Evolutionary conservation across 2,113 vertebrate genomes (phyloP).

Genomic region (Corythornis cristatus): DNA sequence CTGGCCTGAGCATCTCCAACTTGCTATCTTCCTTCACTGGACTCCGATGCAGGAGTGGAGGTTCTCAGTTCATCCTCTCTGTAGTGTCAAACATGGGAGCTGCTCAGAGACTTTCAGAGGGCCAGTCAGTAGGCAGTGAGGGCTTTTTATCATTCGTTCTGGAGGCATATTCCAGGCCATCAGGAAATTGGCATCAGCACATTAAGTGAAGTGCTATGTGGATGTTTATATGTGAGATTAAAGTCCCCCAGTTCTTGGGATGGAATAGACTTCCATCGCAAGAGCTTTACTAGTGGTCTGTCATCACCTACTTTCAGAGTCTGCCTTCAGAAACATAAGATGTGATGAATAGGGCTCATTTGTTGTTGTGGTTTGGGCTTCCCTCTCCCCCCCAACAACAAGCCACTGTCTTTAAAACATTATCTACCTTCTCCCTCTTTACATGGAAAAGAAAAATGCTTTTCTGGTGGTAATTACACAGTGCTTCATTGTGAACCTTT

Average conservation of each 20-base stretch:
- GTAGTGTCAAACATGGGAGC: background rate
- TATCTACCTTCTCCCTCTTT: constrained; percentile 53
- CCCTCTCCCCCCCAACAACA: background rate
- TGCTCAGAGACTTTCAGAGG: constrained; percentile 20
- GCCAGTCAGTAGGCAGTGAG: background rate
- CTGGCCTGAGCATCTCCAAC: background rate
- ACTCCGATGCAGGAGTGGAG: background rate
- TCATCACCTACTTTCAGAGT: constrained; percentile 51
- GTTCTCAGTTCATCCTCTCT: background rate
- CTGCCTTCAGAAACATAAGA: constrained; percentile 9
- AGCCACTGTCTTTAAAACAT: constrained; percentile 61
- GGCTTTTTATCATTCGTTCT: background rate
- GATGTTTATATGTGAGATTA: constrained; percentile 14
- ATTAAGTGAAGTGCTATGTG: background rate
- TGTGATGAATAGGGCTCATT: background rate
- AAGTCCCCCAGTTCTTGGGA: constrained; percentile 34
- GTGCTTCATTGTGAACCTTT: constrained; percentile 43
- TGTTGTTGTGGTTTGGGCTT: background rate
- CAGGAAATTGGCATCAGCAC: constrained; percentile 43
- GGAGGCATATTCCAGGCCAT: background rate
- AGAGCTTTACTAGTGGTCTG: constrained; percentile 41
- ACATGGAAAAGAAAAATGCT: constrained; percentile 9
- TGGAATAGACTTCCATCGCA: constrained; percentile 38
- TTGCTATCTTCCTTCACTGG: background rate
- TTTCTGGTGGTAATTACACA: constrained; percentile 62